These are phyloP conservation scores for Caenorhabditis zanzibari DNA, from an alignment of 2,888 invertebrate species.

Conservation along the genomic window DNA sequence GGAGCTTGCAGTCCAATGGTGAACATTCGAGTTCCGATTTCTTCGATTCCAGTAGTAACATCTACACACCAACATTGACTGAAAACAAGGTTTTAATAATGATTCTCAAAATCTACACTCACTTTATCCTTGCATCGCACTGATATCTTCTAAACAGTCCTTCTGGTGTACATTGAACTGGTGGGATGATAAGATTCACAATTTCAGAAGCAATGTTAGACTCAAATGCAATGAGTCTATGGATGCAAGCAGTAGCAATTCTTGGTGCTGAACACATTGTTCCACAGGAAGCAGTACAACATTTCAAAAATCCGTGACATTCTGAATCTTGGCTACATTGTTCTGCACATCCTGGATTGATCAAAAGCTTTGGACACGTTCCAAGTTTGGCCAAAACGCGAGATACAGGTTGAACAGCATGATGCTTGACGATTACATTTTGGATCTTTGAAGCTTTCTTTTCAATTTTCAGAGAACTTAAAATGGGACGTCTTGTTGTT, in stretches of 20 bases:
- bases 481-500: slow-evolving; percentile 39
- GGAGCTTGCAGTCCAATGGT: slow-evolving; percentile 60
- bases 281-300: slow-evolving; percentile 81
- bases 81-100: background rate
- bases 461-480: slow-evolving; percentile 60
- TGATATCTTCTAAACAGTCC: slow-evolving; percentile 77
- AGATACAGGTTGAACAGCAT: slow-evolving; percentile 30
- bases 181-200: slow-evolving; percentile 57
- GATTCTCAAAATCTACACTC: background rate
- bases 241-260: slow-evolving; percentile 77
- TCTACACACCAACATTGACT: slow-evolving; percentile 77
- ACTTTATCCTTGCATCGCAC: slow-evolving; percentile 73
- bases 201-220: slow-evolving; percentile 48
- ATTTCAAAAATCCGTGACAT: slow-evolving; percentile 78
- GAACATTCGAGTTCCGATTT: slow-evolving; percentile 73
- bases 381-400: slow-evolving; percentile 61
- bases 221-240: slow-evolving; percentile 73
- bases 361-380: slow-evolving; percentile 63
- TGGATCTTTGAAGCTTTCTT: slow-evolving; percentile 54
- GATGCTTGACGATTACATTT: slow-evolving; percentile 48
- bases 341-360: slow-evolving; percentile 69
- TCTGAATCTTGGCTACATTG: slow-evolving; percentile 75
- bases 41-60: slow-evolving; percentile 72
- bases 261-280: slow-evolving; percentile 63
- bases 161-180: slow-evolving; percentile 76